Evolutionary conservation across 2,888 invertebrate genomes (phyloP).

Genomic region (Tricholauxania praeusta): DNA sequence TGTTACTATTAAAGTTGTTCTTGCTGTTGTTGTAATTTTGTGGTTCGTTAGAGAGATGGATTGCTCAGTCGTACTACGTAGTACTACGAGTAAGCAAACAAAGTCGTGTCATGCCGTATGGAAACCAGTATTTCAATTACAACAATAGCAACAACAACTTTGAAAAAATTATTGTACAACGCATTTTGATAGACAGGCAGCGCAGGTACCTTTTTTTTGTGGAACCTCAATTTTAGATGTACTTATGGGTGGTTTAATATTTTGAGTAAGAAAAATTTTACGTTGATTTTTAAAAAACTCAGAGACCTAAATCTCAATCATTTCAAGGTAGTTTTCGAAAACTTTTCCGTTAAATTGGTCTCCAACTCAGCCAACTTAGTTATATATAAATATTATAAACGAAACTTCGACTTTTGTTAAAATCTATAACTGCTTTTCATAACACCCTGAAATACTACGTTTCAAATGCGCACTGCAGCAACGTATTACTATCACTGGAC

Average conservation of each 20-base stretch:
- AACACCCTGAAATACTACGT: neutral
- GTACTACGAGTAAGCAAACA: conserved; percentile 42
- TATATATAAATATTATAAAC: too few species aligned
- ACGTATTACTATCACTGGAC: neutral
- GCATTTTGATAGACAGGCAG: conserved; percentile 61
- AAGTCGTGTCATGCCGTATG: conserved; percentile 25
- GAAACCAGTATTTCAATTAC: conserved; percentile 45
- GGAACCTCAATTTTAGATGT: conserved; percentile 43
- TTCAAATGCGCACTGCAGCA: conserved; percentile 30
- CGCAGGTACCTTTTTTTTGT: conserved; percentile 46
- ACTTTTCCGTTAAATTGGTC: too few species aligned
- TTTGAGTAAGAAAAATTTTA: too few species aligned
- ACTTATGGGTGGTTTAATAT: too few species aligned
- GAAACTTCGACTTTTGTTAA: too few species aligned
- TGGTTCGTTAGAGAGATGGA: conserved; percentile 33
- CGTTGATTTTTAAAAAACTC: too few species aligned
- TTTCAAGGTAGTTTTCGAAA: too few species aligned
- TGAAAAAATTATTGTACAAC: conserved; percentile 55
- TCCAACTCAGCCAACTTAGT: too few species aligned
- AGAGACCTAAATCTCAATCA: too few species aligned
- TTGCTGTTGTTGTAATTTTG: conserved; percentile 39
- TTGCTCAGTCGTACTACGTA: conserved; percentile 42
- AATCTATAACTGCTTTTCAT: neutral
- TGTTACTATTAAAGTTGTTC: conserved; percentile 28
- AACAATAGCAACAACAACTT: conserved; percentile 27